A percentile compares a stretch with the other conserved stretches of the same genome.
These are phyloP conservation scores for Agonum fuliginosum DNA, from an alignment of 2,888 invertebrate species.

Conservation along the genomic window DNA sequence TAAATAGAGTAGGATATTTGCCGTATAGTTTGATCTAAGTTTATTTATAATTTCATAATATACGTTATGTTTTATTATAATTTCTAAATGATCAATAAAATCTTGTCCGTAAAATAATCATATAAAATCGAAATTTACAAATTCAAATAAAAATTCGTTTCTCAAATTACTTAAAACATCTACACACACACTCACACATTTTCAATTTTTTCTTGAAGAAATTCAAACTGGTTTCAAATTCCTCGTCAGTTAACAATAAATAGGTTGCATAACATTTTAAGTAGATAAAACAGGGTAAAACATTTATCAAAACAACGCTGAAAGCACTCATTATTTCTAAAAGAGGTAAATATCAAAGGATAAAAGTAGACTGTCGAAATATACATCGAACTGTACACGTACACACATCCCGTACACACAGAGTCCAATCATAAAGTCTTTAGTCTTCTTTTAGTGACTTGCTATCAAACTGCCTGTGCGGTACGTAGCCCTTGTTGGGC, in stretches of 20 bases:
- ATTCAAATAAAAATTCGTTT: not conserved
- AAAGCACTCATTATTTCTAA: conserved; percentile 34
- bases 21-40: not conserved
- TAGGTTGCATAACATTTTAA: conserved; percentile 43
- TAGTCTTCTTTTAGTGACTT: conserved; percentile 69
- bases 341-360: conserved; percentile 40
- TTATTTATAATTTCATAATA: not conserved
- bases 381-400: conserved; percentile 41
- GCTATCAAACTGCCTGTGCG: conserved; percentile 68
- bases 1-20: not conserved
- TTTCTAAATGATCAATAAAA: not conserved
- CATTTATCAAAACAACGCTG: conserved; percentile 10
- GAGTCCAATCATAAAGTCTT: conserved; percentile 47
- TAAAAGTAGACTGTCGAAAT: conserved; percentile 28
- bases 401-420: conserved; percentile 24
- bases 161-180: not conserved
- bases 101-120: not conserved
- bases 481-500: conserved; percentile 66
- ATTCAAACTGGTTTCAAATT: conserved; percentile 38
- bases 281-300: conserved; percentile 37
- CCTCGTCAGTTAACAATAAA: conserved; percentile 33
- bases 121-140: conserved; percentile 7
- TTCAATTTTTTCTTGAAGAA: conserved; percentile 2
- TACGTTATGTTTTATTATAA: not conserved
- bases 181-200: not conserved